Conservation (phyloP, 2,113 vertebrate genomes). For the Neotoma lepida region DNA sequence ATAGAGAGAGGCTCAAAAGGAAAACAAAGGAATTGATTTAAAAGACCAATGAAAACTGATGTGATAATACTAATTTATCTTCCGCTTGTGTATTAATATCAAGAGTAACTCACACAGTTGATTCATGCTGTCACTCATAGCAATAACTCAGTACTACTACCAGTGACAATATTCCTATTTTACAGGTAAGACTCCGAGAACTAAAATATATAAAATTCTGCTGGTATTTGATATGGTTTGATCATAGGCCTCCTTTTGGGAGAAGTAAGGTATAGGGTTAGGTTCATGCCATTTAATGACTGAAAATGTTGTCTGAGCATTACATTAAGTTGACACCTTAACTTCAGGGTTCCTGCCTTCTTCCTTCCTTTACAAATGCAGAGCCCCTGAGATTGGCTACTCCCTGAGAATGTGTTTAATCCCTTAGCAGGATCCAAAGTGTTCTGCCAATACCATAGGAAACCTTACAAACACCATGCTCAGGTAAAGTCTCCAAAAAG, state of each 20-base stretch:
- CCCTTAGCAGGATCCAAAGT: neutral
- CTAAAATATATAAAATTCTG: neutral
- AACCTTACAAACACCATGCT: neutral
- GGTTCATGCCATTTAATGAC: slow-evolving; percentile 3
- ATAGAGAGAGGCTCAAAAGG: slow-evolving; percentile 3
- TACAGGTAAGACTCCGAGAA: slow-evolving; percentile 10
- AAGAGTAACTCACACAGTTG: neutral
- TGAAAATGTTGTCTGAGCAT: slow-evolving; percentile 26
- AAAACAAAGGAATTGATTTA: neutral
- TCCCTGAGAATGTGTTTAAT: slow-evolving; percentile 9
- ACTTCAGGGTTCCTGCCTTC: neutral
- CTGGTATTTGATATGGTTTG: slow-evolving; percentile 22
- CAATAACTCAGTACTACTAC: neutral
- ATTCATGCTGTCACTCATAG: neutral
- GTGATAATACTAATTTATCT: neutral
- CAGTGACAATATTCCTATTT: neutral
- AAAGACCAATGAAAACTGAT: neutral
- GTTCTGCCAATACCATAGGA: neutral
- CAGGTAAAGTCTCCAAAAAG: slow-evolving; percentile 4
- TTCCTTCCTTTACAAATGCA: slow-evolving; percentile 14
- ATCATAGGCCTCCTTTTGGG: neutral
- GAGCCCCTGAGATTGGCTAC: neutral
- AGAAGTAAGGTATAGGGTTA: neutral
- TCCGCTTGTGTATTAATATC: slow-evolving; percentile 17
- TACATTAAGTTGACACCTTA: slow-evolving; percentile 12